Conservation (phyloP, 2,888 invertebrate species). For the Ophion ventricosus region DNA sequence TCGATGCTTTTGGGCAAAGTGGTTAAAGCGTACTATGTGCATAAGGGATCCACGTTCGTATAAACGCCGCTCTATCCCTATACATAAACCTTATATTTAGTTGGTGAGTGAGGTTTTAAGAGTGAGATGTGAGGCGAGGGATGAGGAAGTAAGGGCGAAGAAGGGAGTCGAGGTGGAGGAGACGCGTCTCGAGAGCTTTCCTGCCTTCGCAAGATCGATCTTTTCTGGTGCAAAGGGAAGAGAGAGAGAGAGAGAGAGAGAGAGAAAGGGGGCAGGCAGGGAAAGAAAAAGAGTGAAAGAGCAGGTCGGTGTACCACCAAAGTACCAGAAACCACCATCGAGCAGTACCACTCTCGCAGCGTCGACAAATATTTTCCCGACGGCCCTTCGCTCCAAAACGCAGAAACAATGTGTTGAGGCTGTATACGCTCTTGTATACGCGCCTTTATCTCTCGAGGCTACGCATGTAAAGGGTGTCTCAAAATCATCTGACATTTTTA, state of each 20-base stretch:
- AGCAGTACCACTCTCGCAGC: constrained; percentile 51
- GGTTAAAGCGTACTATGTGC: constrained; percentile 57
- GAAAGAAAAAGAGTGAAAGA: constrained; percentile 15
- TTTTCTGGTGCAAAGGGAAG: constrained; percentile 31
- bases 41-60: constrained; percentile 41
- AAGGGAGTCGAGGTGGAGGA: constrained; percentile 10
- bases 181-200: constrained; percentile 63
- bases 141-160: background rate
- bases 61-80: constrained; percentile 4
- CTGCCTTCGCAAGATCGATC: constrained; percentile 60
- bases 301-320: constrained; percentile 40
- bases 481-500: too few species aligned
- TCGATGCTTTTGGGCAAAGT: constrained; percentile 66
- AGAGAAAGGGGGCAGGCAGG: background rate
- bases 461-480: too few species aligned
- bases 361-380: constrained; percentile 66
- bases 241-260: constrained; percentile 18
- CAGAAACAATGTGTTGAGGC: constrained; percentile 24
- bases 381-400: constrained; percentile 50
- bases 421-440: background rate
- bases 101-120: constrained; percentile 59
- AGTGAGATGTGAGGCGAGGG: constrained; percentile 54
- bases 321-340: constrained; percentile 54
- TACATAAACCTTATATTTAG: constrained; percentile 55
- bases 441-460: too few species aligned